These are phyloP conservation scores for Crepidodera aurea DNA, from an alignment of 2,888 invertebrate genomes.

Conservation along the genomic window DNA sequence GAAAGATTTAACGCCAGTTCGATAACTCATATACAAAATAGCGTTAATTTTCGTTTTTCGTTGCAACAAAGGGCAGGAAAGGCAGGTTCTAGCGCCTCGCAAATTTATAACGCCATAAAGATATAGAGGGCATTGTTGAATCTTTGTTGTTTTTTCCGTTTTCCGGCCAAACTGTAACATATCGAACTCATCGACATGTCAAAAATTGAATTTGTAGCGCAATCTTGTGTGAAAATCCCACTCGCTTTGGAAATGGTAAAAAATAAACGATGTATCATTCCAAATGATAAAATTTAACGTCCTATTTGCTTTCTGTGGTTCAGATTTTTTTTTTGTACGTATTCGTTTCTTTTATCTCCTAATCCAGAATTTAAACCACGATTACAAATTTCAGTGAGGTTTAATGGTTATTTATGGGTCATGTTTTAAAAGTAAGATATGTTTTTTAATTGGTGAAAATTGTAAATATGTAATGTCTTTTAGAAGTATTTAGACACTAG, in stretches of 20 bases:
- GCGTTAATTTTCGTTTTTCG: constrained; percentile 20
- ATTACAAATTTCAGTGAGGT: too few species aligned
- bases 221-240: constrained; percentile 44
- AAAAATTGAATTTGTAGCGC: constrained; percentile 45
- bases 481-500: too few species aligned
- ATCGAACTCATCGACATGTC: constrained; percentile 42
- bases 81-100: constrained; percentile 13
- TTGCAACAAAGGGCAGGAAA: constrained; percentile 20
- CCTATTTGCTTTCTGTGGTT: constrained; percentile 30
- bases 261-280: constrained; percentile 35
- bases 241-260: constrained; percentile 36
- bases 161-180: constrained; percentile 29
- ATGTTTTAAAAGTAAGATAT: too few species aligned
- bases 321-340: constrained; percentile 9
- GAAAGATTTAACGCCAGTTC: constrained; percentile 22
- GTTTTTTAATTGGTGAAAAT: too few species aligned
- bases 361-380: not conserved
- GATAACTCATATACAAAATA: constrained; percentile 21
- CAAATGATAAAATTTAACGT: constrained; percentile 39
- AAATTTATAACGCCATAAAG: constrained; percentile 19
- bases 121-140: constrained; percentile 15
- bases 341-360: constrained; percentile 4
- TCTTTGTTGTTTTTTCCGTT: constrained; percentile 28
- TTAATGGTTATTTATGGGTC: too few species aligned
- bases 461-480: too few species aligned